Evolutionary conservation across 2,113 vertebrate genomes (phyloP).

Genomic region (Serinus canaria): DNA sequence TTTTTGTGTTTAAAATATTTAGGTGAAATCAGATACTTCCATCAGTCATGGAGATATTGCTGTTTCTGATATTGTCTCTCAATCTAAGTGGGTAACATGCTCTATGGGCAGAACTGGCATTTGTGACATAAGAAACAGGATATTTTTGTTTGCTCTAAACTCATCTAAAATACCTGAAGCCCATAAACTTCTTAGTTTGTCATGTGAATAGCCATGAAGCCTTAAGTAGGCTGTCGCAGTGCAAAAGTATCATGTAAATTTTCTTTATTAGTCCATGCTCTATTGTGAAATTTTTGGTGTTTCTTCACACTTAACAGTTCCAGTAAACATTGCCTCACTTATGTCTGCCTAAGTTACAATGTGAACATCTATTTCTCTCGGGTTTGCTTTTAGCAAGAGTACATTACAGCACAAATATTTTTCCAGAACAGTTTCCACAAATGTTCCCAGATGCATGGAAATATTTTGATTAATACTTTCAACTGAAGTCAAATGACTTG

Average conservation of each 20-base stretch:
- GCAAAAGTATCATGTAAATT: conserved; percentile 6
- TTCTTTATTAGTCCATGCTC: conserved; percentile 8
- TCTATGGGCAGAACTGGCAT: neutral
- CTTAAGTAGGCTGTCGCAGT: neutral
- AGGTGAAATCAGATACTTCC: neutral
- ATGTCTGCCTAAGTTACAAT: conserved; percentile 36
- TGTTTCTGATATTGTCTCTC: neutral
- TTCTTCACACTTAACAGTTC: conserved; percentile 58
- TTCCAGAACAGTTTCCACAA: conserved; percentile 47
- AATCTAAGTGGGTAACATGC: neutral
- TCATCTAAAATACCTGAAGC: neutral
- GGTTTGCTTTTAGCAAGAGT: conserved; percentile 54
- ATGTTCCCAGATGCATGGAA: conserved; percentile 32
- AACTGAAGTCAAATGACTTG: conserved; percentile 40
- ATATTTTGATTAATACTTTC: conserved; percentile 62
- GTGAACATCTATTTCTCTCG: conserved; percentile 54
- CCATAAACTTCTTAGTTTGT: neutral
- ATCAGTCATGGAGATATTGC: neutral
- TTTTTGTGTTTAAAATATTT: neutral
- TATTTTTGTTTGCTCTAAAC: neutral
- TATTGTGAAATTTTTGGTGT: conserved; percentile 58
- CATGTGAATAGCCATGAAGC: neutral
- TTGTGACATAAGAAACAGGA: neutral
- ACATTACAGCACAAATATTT: conserved; percentile 59
- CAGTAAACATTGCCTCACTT: conserved; percentile 63